These are phyloP conservation scores for Eremophila alpestris DNA, from an alignment of 2,797 vertebrate species.

Conservation along the genomic window DNA sequence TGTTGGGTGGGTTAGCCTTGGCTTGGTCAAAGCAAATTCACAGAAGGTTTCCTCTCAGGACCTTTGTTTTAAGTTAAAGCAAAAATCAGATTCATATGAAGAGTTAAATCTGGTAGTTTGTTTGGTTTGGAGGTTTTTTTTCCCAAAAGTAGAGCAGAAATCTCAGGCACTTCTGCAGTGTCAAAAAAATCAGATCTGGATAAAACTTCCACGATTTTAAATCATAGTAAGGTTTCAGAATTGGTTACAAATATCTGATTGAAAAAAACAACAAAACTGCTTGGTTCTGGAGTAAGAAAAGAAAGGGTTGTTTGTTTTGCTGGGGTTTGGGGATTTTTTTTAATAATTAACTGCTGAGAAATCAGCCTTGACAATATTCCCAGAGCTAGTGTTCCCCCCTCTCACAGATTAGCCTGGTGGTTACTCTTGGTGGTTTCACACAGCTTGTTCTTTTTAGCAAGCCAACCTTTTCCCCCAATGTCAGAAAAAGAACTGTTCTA, in stretches of 20 bases:
- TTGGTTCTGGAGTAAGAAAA: neutral
- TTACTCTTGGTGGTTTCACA: neutral
- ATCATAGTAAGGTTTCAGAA: neutral
- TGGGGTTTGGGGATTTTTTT: fast-evolving
- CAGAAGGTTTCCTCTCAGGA: fast-evolving
- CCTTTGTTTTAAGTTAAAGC: neutral
- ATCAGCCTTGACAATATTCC: neutral
- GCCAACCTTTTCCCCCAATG: neutral
- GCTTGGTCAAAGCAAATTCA: neutral
- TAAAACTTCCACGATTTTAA: neutral
- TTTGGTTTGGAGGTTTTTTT: fast-evolving
- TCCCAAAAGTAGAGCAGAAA: neutral
- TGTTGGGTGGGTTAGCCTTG: neutral
- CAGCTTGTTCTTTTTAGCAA: neutral
- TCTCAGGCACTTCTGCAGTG: neutral
- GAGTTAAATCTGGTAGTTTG: neutral
- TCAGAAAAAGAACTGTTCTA: neutral
- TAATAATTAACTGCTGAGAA: neutral
- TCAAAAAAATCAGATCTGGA: neutral
- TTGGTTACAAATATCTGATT: neutral
- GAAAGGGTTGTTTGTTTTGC: neutral
- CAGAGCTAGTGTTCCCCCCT: neutral
- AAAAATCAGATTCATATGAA: neutral
- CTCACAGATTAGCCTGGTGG: neutral
- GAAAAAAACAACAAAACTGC: neutral